Evolutionary conservation across 2,888 invertebrate genomes (phyloP).

Genomic region (Papilio protenor): DNA sequence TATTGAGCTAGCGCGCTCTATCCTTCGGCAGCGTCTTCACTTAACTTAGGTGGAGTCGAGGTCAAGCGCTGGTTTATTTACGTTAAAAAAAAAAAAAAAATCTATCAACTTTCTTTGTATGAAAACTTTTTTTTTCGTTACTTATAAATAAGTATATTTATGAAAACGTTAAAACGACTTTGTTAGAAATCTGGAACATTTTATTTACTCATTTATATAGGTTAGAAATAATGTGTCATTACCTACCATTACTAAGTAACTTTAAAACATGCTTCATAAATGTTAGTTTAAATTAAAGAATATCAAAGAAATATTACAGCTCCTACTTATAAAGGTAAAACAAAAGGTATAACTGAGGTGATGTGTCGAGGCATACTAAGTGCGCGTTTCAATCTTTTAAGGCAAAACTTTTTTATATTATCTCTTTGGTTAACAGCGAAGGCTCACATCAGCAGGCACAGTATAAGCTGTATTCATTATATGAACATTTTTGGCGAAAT

Average conservation of each 20-base stretch:
- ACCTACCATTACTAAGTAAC: background rate
- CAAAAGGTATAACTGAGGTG: background rate
- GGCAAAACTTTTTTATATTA: background rate
- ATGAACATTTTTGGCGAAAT: constrained; percentile 18
- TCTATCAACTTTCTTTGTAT: constrained; percentile 22
- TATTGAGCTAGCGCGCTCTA: no score
- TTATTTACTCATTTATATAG: background rate
- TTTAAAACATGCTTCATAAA: no score
- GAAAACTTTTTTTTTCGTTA: constrained; percentile 6
- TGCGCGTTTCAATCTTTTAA: background rate
- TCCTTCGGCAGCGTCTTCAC: no score
- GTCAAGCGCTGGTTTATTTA: no score
- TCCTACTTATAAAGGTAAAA: background rate
- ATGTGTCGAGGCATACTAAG: background rate
- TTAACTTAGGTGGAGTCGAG: no score
- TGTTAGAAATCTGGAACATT: background rate
- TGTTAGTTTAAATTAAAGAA: background rate
- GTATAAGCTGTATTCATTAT: background rate
- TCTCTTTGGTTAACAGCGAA: background rate
- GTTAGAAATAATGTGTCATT: background rate
- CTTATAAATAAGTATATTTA: background rate
- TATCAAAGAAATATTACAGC: background rate
- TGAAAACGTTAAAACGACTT: background rate
- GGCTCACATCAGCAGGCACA: background rate
- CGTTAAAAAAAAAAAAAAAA: no score